Evolutionary conservation across 2,888 invertebrate species (phyloP).

Genomic region (Lithophane leautieri): DNA sequence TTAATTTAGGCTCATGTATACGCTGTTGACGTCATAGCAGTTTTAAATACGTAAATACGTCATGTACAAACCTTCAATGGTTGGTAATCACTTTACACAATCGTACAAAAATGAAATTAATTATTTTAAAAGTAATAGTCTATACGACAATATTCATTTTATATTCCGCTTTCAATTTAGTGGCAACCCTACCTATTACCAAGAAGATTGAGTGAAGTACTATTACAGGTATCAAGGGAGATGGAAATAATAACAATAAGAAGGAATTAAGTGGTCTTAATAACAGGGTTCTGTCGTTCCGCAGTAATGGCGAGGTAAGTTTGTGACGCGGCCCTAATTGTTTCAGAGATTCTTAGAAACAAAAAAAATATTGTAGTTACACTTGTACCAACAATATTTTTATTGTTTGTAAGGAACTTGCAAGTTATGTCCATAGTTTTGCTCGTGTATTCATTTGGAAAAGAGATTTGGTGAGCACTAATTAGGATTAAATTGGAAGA

Average conservation of each 20-base stretch:
- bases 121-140: neutral
- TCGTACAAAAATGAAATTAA: neutral
- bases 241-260: slow-evolving; percentile 68
- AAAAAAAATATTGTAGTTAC: slow-evolving; percentile 22
- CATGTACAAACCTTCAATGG: neutral
- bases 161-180: neutral
- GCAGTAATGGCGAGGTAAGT: slow-evolving; percentile 55
- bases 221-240: slow-evolving; percentile 60
- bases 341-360: slow-evolving; percentile 45
- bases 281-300: slow-evolving; percentile 45
- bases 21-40: too few species aligned
- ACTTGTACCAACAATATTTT: neutral
- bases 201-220: slow-evolving; percentile 62
- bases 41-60: neutral
- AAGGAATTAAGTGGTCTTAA: slow-evolving; percentile 64
- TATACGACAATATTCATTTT: neutral
- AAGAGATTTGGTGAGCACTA: neutral
- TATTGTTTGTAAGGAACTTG: neutral
- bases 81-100: neutral
- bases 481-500: too few species aligned
- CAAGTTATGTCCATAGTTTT: slow-evolving; percentile 15
- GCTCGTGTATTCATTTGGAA: neutral
- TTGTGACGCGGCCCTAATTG: slow-evolving; percentile 54
- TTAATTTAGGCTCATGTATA: neutral
- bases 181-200: slow-evolving; percentile 50